Percentiles rank a stretch among this genome's conserved stretches.
These are phyloP conservation scores for Chloropsis hardwickii DNA, from an alignment of 2,113 vertebrate genomes.

Conservation along the genomic window DNA sequence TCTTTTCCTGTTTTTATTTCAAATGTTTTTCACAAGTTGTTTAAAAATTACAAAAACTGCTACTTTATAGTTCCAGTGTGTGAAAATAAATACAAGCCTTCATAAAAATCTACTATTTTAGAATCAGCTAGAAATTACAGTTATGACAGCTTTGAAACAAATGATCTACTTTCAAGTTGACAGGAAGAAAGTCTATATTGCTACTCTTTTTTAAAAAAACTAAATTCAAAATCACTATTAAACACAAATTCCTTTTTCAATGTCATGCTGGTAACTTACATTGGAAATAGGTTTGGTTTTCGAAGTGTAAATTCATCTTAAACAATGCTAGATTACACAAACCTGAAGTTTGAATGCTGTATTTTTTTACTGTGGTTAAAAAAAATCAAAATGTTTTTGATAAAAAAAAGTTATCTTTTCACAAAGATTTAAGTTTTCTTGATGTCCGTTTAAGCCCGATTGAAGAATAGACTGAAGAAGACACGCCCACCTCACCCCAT, in stretches of 20 bases:
- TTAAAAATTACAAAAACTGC: background rate
- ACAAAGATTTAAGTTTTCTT: background rate
- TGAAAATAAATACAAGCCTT: background rate
- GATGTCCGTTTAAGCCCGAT: background rate
- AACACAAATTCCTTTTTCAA: background rate
- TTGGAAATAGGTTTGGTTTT: background rate
- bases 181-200: background rate
- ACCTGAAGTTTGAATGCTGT: background rate
- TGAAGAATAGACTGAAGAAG: background rate
- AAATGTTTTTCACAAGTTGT: background rate
- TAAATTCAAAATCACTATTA: background rate
- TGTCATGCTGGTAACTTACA: background rate
- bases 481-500: background rate
- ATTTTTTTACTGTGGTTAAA: background rate
- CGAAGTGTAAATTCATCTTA: background rate
- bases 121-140: background rate
- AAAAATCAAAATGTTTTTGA: background rate
- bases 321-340: background rate
- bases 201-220: background rate
- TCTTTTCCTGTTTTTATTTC: background rate
- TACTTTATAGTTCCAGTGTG: background rate
- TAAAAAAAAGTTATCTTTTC: background rate
- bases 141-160: background rate
- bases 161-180: background rate
- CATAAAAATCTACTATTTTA: background rate